A percentile compares a stretch with the other conserved stretches of the same genome.
phyloP scores from a whole-genome alignment of 2,113 vertebrate genomes.

The Cyanoramphus novaezelandiae region DNA sequence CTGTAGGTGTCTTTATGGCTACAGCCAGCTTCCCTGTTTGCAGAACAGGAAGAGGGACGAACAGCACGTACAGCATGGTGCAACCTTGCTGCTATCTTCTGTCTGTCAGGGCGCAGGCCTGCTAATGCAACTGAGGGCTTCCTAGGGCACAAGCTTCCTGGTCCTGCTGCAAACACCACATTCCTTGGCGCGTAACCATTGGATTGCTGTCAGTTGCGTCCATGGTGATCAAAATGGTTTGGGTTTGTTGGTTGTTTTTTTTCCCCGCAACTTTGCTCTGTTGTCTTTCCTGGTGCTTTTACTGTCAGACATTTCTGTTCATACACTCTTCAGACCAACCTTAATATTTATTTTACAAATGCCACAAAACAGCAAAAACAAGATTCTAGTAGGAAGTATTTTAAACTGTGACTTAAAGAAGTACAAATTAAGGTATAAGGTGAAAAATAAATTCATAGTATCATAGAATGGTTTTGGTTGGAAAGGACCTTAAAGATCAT shows the following conservation, averaged over 20 bases:
- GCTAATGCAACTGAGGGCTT: neutral
- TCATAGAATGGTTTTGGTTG: neutral
- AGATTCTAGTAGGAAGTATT: neutral
- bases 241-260: rapidly evolving
- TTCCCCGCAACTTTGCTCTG: neutral
- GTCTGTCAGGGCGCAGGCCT: neutral
- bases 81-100: neutral
- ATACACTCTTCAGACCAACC: neutral
- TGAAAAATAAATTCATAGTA: neutral
- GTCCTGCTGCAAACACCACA: neutral
- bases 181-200: neutral
- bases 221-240: neutral
- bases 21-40: neutral
- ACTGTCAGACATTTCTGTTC: neutral
- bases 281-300: neutral
- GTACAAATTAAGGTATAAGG: neutral
- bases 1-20: neutral
- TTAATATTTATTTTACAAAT: neutral
- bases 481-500: neutral
- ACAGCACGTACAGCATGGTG: rapidly evolving
- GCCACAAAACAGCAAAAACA: neutral
- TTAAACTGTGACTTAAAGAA: neutral
- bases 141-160: neutral
- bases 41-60: neutral
- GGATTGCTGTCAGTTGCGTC: neutral